Evolutionary conservation across 1,140 invertebrate genomes (phyloP), one percentile per base, ranked within the genome.

Genomic region (Papilio polytes): DNA sequence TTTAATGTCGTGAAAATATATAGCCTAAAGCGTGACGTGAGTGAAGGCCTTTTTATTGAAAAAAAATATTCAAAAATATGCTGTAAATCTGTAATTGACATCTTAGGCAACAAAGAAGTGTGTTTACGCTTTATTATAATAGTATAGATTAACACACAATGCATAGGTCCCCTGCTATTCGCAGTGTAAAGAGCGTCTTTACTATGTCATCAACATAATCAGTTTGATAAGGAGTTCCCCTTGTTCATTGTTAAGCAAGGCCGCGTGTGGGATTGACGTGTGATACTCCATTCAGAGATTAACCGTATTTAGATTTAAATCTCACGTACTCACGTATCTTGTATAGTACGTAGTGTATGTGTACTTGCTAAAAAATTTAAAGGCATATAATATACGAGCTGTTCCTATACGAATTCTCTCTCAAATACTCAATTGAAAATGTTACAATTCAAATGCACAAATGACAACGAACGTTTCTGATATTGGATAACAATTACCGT

Each of bases 251-350:
- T 63, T 10, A 63, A 13, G 59, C 59, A 63, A 63, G 59, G 22
- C 59, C 59, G 59, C 26, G 59, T 63, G 22, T 56, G 22, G 59
- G 59, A 26, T 22, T 63, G 22, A 63, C 59, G 59, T 26, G 20
- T 26, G 22, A 63, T 63, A 63, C 59, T 9, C 59, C 59, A 31
- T 63, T 63, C 20, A 63, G 59, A 63, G 59, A 63, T 63, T 63
- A 63, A 22, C 10, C 59, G 12, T 26, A 7, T 63, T 63, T 13
- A 63, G 59, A 63, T 26, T 22, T 12, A 26, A 26, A 63, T 63
- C 59, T 13, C 22, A 63, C 20, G 59, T 63, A 63, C 59, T 63
- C 10, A 13, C 8, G 12, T 63, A 22, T 26, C 59, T 63, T 26
- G 26, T 26, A 63, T 9, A 63, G 12, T 13, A 63, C 12, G 9